These are phyloP conservation scores for Tenthredo mesomela DNA, from an alignment of 2,888 invertebrate genomes.

Conservation along the genomic window DNA sequence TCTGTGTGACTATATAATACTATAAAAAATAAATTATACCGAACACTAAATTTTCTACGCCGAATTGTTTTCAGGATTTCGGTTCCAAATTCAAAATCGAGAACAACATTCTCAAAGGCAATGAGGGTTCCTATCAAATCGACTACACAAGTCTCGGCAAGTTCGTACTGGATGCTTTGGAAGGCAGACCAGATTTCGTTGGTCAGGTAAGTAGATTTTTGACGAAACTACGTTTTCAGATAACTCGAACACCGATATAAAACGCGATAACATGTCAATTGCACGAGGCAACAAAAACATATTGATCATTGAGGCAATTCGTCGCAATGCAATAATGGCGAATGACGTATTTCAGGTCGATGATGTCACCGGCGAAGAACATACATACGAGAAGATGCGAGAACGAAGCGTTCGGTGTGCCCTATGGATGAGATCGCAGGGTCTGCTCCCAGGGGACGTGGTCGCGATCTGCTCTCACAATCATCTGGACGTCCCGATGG, in stretches of 20 bases:
- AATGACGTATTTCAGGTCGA: slow-evolving; percentile 65
- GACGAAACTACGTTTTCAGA: background rate
- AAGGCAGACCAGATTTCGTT: slow-evolving; percentile 55
- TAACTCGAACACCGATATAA: too few species aligned
- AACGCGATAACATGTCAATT: too few species aligned
- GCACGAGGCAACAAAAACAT: slow-evolving; percentile 50
- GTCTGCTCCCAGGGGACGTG: slow-evolving; percentile 64
- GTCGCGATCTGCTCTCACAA: slow-evolving; percentile 62
- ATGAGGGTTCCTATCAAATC: background rate
- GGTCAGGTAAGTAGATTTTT: slow-evolving; percentile 60
- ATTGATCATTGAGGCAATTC: slow-evolving; percentile 55
- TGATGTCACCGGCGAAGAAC: slow-evolving; percentile 59
- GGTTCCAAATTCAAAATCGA: slow-evolving; percentile 57
- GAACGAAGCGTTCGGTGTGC: slow-evolving; percentile 68
- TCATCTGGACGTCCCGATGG: slow-evolving; percentile 56
- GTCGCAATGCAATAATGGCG: slow-evolving; percentile 2
- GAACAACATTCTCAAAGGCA: slow-evolving; percentile 62
- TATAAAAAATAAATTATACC: background rate
- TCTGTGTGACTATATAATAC: background rate
- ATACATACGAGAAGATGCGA: slow-evolving; percentile 64
- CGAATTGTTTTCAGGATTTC: background rate
- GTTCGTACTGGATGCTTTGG: slow-evolving; percentile 60
- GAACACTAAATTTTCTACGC: background rate
- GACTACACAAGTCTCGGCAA: slow-evolving; percentile 56
- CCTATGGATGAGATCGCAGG: slow-evolving; percentile 68